phyloP scores from a whole-genome alignment of 2,797 vertebrate genomes.

The Micrastur ruficollis region DNA sequence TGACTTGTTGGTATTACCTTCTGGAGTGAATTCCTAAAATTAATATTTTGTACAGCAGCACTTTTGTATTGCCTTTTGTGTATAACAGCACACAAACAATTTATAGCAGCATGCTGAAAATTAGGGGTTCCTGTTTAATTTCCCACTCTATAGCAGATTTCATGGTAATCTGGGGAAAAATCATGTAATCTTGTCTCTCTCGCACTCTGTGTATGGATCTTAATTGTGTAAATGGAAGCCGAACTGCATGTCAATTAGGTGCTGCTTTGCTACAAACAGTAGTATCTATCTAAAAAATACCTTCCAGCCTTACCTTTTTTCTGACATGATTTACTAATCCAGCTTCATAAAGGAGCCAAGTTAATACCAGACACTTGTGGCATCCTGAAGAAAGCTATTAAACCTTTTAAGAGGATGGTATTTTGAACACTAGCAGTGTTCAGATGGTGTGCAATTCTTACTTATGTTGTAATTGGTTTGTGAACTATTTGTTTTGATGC shows the following conservation, averaged over 20 bases:
- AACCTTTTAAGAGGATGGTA: background rate
- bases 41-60: background rate
- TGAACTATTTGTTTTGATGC: background rate
- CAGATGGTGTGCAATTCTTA: background rate
- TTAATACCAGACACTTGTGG: background rate
- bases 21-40: background rate
- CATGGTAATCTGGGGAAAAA: background rate
- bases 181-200: background rate
- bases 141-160: background rate
- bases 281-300: background rate
- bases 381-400: background rate
- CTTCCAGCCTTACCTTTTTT: background rate
- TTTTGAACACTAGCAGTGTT: background rate
- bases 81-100: background rate
- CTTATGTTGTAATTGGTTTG: background rate
- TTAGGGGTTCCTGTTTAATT: background rate
- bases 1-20: background rate
- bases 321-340: background rate
- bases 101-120: background rate
- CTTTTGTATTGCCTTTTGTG: background rate
- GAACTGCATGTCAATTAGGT: background rate
- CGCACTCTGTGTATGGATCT: background rate
- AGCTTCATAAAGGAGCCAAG: background rate
- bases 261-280: background rate
- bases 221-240: background rate